Base-by-base conservation (phyloP, 2,797 vertebrate species). In the Sandelia bainsii region DNA sequence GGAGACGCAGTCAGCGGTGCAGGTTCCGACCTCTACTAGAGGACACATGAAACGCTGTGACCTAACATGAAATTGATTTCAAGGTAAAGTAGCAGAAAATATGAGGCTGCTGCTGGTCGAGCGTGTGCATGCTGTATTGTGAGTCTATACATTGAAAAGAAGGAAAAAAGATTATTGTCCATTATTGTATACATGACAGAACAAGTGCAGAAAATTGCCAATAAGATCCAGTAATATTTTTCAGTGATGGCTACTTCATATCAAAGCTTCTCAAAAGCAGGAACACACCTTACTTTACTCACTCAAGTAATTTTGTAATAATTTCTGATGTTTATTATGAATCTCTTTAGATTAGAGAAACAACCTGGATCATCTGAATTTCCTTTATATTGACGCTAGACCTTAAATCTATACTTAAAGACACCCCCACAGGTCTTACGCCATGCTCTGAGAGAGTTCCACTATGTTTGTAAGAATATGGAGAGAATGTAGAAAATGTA, bases 1-100 rank as follows among this genome's bases (percentile, higher is more conserved):
- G 77, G 85, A 87, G 82, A 88, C 77, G 25, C 83, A 85, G 89
- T 92, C 90, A 91, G 90, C 90, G 82, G 80, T 86, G 77, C 78
- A 89, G 87, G 90, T 91, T 72, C 42, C 23, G 82, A 91, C 87
- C 89, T 88, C 79, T 81, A 68, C 66, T 48, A 25, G 75, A 88
- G 83, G 87, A 85, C 85, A 69, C 49, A 59, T 42, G n/a, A 40
- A 63, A 34, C 40, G 17, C 71, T 61, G 69, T 75, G 71, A 85
- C 65, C 25, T 8, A 25, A 83, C 80, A 42, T 88, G 50, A 78
- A 79, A 87, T 83, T 82, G 87, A 89, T 88, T 88, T 82, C 66
- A 77, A 85, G 81, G 76, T 81, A 50, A 69, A 74, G 66, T 44
- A 40, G 75, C 61, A 60, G 67, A 74, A 64, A 72, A 74, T 58